These are phyloP conservation scores for Drosophila lutescens DNA, from an alignment of 2,888 invertebrate species.

Conservation along the genomic window DNA sequence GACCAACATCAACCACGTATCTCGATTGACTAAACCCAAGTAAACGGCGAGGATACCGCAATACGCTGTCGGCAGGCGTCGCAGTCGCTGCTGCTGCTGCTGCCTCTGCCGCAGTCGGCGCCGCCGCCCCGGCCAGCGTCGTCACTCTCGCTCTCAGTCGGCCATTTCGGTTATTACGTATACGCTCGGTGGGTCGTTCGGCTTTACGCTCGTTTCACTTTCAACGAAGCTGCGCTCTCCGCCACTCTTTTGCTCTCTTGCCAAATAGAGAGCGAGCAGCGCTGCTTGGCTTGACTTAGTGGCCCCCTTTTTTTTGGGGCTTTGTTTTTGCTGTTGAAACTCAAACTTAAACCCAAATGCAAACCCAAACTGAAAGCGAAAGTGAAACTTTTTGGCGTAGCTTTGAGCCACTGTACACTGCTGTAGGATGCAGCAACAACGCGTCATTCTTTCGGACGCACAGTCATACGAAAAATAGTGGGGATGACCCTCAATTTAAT, in stretches of 20 bases:
- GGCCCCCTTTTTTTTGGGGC: conserved; percentile 64
- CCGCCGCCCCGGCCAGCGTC: conserved; percentile 33
- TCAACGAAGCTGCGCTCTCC: conserved; percentile 53
- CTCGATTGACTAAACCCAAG: conserved; percentile 85
- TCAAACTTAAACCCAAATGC: conserved; percentile 48
- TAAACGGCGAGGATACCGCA: conserved; percentile 83
- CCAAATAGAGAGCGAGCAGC: conserved; percentile 26
- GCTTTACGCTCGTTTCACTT: conserved; percentile 66
- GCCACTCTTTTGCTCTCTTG: conserved; percentile 24
- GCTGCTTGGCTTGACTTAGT: conserved; percentile 75
- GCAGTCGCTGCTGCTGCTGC: conserved; percentile 33
- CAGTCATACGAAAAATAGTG: not conserved
- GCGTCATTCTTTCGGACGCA: conserved; percentile 58
- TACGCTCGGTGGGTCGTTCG: conserved; percentile 45
- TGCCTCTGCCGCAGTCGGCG: conserved; percentile 14
- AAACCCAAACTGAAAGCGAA: conserved; percentile 78
- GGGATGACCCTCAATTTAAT: too few species aligned
- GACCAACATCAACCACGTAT: conserved; percentile 84
- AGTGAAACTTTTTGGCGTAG: conserved; percentile 81
- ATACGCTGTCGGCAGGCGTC: conserved; percentile 61
- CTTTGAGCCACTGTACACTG: conserved; percentile 62
- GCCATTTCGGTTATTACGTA: conserved; percentile 68
- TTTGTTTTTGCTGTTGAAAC: conserved; percentile 56
- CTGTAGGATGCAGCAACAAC: conserved; percentile 31
- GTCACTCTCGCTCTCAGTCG: conserved; percentile 72